These are phyloP conservation scores for Sesia bembeciformis DNA, from an alignment of 2,888 invertebrate genomes.

Conservation along the genomic window DNA sequence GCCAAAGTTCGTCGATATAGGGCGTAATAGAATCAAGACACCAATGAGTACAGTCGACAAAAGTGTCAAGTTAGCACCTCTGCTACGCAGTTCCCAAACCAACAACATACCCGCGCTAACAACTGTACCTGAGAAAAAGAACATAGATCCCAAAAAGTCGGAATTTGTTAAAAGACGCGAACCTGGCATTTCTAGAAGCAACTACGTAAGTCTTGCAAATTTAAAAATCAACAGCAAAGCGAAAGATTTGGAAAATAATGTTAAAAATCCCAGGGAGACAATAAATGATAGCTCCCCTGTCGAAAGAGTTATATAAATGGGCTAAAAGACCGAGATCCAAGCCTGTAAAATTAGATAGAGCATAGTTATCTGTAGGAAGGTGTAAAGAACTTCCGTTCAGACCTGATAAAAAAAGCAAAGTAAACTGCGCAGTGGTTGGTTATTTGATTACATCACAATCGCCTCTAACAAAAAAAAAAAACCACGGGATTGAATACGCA, in stretches of 20 bases:
- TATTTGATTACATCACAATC: too few relatives aligned
- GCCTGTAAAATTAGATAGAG: not conserved
- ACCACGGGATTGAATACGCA: too few relatives aligned
- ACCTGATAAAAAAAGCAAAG: too few relatives aligned
- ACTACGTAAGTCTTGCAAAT: conserved; percentile 65
- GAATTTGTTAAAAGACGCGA: conserved; percentile 30
- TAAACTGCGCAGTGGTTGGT: too few relatives aligned
- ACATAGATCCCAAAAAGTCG: conserved; percentile 7
- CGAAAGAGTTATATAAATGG: conserved; percentile 38
- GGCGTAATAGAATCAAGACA: conserved; percentile 40
- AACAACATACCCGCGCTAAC: conserved; percentile 21
- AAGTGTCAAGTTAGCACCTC: conserved; percentile 16
- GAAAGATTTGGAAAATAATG: conserved; percentile 27
- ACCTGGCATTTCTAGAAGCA: conserved; percentile 54
- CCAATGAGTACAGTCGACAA: conserved; percentile 19
- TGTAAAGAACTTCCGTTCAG: too few relatives aligned
- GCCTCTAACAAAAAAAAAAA: too few relatives aligned
- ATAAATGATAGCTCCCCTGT: conserved; percentile 23
- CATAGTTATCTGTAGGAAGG: too few relatives aligned
- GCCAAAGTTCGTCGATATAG: conserved; percentile 30
- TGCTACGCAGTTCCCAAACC: conserved; percentile 22
- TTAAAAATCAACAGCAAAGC: conserved; percentile 48
- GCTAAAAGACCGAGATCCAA: not conserved
- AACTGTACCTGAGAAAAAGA: conserved; percentile 28
- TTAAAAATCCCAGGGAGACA: conserved; percentile 12